Evolutionary conservation across 2,113 vertebrate genomes (phyloP).

Genomic region (Perccottus glenii): DNA sequence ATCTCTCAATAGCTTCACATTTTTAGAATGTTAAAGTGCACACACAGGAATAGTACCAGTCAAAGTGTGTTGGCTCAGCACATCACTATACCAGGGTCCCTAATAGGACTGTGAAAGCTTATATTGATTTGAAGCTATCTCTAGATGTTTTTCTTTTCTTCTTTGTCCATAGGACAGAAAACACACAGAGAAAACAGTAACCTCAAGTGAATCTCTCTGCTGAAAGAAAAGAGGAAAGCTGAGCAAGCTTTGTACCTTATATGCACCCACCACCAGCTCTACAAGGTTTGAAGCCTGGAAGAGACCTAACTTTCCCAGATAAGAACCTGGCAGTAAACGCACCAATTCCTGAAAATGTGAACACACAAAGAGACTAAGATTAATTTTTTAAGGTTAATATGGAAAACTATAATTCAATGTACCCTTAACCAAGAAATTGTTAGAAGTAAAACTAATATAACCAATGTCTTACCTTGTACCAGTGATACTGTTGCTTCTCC

Average conservation of each 20-base stretch:
- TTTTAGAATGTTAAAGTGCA: not conserved
- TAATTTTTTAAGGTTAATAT: not conserved
- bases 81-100: not conserved
- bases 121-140: slow-evolving; percentile 11
- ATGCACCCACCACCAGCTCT: slow-evolving; percentile 91
- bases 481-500: slow-evolving; percentile 91
- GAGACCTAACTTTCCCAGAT: slow-evolving; percentile 87
- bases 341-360: slow-evolving; percentile 82
- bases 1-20: not conserved
- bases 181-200: not conserved
- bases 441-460: too few species aligned
- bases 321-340: slow-evolving; percentile 88
- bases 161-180: slow-evolving; percentile 16
- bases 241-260: slow-evolving; percentile 84
- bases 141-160: slow-evolving; percentile 17
- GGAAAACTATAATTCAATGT: too few species aligned
- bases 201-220: not conserved
- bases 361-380: not conserved
- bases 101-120: not conserved
- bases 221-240: not conserved
- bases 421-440: too few species aligned
- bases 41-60: not conserved
- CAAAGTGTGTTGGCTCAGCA: not conserved
- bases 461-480: slow-evolving; percentile 91
- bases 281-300: slow-evolving; percentile 93